phyloP scores from a whole-genome alignment of 2,888 invertebrate species.

The Eustalomyia histrio region DNA sequence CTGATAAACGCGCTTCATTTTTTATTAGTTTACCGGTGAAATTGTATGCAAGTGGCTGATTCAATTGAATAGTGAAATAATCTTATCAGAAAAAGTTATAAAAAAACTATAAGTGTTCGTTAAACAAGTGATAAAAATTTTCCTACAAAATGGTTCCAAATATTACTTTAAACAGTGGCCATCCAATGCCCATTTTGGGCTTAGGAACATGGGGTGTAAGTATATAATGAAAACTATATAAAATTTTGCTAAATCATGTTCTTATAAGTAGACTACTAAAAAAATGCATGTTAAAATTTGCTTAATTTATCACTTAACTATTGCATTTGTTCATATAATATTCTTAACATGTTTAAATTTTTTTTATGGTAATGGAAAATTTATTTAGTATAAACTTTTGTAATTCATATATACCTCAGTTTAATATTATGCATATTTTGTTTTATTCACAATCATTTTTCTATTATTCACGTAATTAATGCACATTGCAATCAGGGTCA shows the following conservation, averaged over 20 bases:
- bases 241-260: neutral
- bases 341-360: too few species aligned
- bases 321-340: too few species aligned
- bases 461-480: too few species aligned
- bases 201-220: slow-evolving; percentile 91
- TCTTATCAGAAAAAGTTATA: slow-evolving; percentile 35
- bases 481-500: too few species aligned
- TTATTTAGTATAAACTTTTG: too few species aligned
- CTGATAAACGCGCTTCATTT: neutral
- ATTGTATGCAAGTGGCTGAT: neutral
- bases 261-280: neutral
- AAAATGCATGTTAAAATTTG: too few species aligned
- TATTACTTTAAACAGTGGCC: slow-evolving; percentile 83
- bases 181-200: slow-evolving; percentile 85
- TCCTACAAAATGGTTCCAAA: slow-evolving; percentile 77
- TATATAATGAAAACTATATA: slow-evolving; percentile 64
- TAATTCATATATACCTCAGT: too few species aligned
- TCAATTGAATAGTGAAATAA: neutral
- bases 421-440: too few species aligned
- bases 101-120: slow-evolving; percentile 17
- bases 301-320: too few species aligned
- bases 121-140: slow-evolving; percentile 26
- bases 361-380: too few species aligned
- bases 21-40: slow-evolving; percentile 30
- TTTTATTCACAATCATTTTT: too few species aligned